Base-by-base conservation (phyloP, 1,140 invertebrate genomes). In the Penaeus japonicus region DNA sequence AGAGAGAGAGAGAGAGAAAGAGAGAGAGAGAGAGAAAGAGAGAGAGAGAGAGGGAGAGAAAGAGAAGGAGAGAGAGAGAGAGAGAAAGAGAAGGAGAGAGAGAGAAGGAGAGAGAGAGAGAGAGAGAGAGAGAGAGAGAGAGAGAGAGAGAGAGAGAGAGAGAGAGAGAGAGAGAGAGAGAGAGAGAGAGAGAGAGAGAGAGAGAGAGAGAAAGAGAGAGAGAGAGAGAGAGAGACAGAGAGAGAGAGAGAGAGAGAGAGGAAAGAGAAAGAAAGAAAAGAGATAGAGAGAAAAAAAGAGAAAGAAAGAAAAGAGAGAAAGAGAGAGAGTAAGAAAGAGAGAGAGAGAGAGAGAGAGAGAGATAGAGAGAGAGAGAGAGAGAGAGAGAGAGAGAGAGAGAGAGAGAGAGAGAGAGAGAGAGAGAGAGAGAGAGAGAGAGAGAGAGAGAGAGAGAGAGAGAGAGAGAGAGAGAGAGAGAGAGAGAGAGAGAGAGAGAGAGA, bases 31-130 rank as follows among this genome's bases (percentile, higher is more conserved):
- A 77, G 32, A 24, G 73, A 24, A 17, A 35, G 32, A 35, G 32
- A 32, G 20, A 77, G 27, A 32, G 73, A 35, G 32, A 32, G 73
- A 77, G 32, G 4, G n/a, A 32, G 30, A n/a, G 77, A 79, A 17
- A 79, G 15, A 79, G n/a, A 79, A 32, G 32, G 73, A 77, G 35
- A 79, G n/a, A 79, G 15, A 79, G n/a, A 79, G 77, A 47, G 73
- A 77, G 73, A 30, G 27, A 35, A 17, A 18, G 2, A 35, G n/a
- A 24, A 30, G 73, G 27, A 24, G 32, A 77, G 2, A 32, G 27
- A 77, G 27, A 77, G 1, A 77, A 24, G 27, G 32, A 77, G 2
- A 32, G 32, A 77, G 73, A 18, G 1, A 77, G 32, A 18, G 73
- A 35, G 3, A 77, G 73, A 77, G 3, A 30, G 32, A 32, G 32